Base-by-base conservation (phyloP, 2,888 invertebrate species). In the Sarcophaga variegata region DNA sequence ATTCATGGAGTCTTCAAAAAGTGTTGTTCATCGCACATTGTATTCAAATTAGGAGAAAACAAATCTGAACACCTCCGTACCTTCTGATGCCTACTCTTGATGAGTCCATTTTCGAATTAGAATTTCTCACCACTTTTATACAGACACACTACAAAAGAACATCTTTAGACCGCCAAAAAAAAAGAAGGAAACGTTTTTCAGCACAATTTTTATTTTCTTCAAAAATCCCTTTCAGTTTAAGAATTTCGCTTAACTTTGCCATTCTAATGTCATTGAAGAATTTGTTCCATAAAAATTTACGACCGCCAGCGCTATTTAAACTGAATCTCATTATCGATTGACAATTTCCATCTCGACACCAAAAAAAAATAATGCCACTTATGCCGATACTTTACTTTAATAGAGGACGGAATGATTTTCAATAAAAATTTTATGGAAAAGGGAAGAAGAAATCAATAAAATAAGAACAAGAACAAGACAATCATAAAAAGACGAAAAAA, bases 281-380 rank as follows among this genome's bases (percentile, higher is more conserved):
- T 49, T 49, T 49, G 5, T 49, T 54, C 54, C 54, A 54, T 54
- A 54, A 54, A 54, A 10, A 54, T 54, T 54, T 54, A 54, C 2
- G 54, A 17, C 17, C 54, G 17, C 14, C 14, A 54, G 49, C 12
- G 66, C 76, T 14, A 66, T 67, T 49, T n/a, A 66, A 27, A 27
- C 64, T 66, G 76, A 66, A 66, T 64, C 22, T 25, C 59, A 22
- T 22, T 66, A 54, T 66, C 66, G 66, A 63, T 49, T 54, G 66
- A 25, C 27, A 37, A 25, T 54, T 8, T 71, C 5, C 27, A 11
- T 6, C n/a, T 4, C n/a, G 54, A 47, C 47, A 14, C 12, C 49
- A 49, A 49, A 54, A 54, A 54, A 54, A 17, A 54, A 54, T 17
- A 54, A 12, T 17, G 54, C 12, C 54, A 54, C 54, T 14, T 14